Conservation (phyloP, 2,888 invertebrate species). For the Pyrrhia umbra region DNA sequence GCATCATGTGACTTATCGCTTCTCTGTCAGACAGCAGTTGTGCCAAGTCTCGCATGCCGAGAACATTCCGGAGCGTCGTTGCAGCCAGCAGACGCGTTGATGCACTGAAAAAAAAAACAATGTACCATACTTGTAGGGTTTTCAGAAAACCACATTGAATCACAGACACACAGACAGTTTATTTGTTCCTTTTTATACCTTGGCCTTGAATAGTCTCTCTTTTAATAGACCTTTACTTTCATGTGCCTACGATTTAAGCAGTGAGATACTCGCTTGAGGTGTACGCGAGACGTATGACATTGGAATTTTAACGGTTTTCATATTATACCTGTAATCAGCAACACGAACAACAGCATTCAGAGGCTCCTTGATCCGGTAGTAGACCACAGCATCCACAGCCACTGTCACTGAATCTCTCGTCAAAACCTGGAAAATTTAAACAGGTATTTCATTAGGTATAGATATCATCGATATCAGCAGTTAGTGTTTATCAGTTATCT, state of each 20-base stretch:
- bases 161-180: too few relatives aligned
- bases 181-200: too few relatives aligned
- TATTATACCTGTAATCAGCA: slow-evolving; percentile 92
- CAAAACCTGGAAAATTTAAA: slow-evolving; percentile 90
- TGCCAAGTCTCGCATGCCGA: slow-evolving; percentile 97
- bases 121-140: not conserved
- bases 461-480: not conserved
- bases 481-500: too few relatives aligned
- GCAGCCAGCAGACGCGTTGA: slow-evolving; percentile 95
- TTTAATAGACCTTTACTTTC: too few relatives aligned
- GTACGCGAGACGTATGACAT: too few relatives aligned
- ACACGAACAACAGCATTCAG: slow-evolving; percentile 94
- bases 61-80: slow-evolving; percentile 96
- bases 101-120: slow-evolving; percentile 88
- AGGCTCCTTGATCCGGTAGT: slow-evolving; percentile 95
- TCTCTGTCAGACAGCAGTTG: slow-evolving; percentile 98
- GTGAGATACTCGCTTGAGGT: too few relatives aligned
- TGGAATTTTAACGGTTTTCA: not conserved
- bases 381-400: slow-evolving; percentile 97
- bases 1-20: slow-evolving; percentile 97
- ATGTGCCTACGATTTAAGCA: too few relatives aligned
- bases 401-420: slow-evolving; percentile 99
- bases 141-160: too few relatives aligned
- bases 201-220: too few relatives aligned
- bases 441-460: not conserved